Conservation (phyloP, 2,888 invertebrate genomes). For the Catotricha subobsoleta region DNA sequence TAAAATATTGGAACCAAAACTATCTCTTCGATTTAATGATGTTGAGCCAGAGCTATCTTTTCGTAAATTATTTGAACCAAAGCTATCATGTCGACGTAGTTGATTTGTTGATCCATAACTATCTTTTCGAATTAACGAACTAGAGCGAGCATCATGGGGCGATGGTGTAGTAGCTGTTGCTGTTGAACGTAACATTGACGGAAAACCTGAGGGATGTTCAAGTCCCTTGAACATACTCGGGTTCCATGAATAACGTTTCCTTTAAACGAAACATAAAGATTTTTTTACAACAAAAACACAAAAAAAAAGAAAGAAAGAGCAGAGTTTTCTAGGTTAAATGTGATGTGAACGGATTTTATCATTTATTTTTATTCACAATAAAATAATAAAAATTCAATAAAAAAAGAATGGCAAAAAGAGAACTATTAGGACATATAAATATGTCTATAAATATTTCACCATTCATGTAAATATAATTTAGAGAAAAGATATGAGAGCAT, state of each 20-base stretch:
- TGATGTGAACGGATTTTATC: background rate
- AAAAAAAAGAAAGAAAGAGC: no score
- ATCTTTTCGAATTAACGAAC: slow-evolving; percentile 1
- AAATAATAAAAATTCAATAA: background rate
- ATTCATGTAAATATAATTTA: no score
- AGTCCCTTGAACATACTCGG: slow-evolving; percentile 30
- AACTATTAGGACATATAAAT: no score
- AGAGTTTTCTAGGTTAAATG: background rate
- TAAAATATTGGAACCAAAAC: slow-evolving; percentile 4
- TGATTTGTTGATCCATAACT: slow-evolving; percentile 6
- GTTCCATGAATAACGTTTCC: slow-evolving; percentile 9
- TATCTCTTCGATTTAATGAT: slow-evolving; percentile 9
- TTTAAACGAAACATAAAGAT: background rate
- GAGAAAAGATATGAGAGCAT: no score
- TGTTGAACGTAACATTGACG: slow-evolving; percentile 41
- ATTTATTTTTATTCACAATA: background rate
- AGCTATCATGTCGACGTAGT: background rate
- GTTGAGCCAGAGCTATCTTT: slow-evolving; percentile 2
- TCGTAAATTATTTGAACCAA: background rate
- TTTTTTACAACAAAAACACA: no score
- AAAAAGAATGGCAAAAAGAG: no score
- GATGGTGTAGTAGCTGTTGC: slow-evolving; percentile 24
- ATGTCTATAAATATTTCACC: no score
- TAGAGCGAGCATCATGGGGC: background rate
- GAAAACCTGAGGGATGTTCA: slow-evolving; percentile 53